Percentiles rank a stretch among this genome's conserved stretches.
phyloP scores from a whole-genome alignment of 2,888 invertebrate genomes.

The Oxyteleia sp. region DNA sequence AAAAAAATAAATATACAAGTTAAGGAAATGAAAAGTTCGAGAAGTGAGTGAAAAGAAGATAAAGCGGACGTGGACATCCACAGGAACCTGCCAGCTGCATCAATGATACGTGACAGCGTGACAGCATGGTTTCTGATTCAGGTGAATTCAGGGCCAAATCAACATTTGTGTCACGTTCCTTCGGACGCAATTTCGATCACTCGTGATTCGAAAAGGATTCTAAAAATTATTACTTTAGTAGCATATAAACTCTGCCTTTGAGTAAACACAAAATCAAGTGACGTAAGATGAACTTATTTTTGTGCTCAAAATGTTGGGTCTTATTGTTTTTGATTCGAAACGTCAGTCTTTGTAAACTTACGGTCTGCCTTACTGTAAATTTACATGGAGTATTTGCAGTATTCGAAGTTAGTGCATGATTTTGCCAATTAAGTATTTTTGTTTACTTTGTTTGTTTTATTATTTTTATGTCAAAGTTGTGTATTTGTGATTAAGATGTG shows the following conservation, averaged over 20 bases:
- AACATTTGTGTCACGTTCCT: slow-evolving; percentile 82
- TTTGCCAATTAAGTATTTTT: not conserved
- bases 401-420: not conserved
- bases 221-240: slow-evolving; percentile 37
- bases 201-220: slow-evolving; percentile 17
- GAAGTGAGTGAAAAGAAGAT: slow-evolving; percentile 83
- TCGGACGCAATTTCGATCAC: slow-evolving; percentile 8
- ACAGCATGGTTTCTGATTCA: slow-evolving; percentile 86
- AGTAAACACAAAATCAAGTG: not conserved
- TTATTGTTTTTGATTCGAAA: not conserved
- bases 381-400: slow-evolving; percentile 3
- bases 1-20: slow-evolving; percentile 44
- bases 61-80: slow-evolving; percentile 76
- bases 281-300: not conserved
- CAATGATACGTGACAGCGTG: slow-evolving; percentile 80
- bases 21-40: slow-evolving; percentile 72
- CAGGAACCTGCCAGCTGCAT: slow-evolving; percentile 78
- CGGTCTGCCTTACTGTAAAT: slow-evolving; percentile 1
- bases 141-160: slow-evolving; percentile 87
- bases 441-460: not conserved
- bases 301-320: not conserved
- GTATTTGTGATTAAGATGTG: not conserved
- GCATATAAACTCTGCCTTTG: not conserved
- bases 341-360: slow-evolving; percentile 1
- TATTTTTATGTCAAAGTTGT: not conserved